These are phyloP conservation scores for Ataeniobius toweri DNA, from an alignment of 2,797 vertebrate genomes.

Conservation along the genomic window DNA sequence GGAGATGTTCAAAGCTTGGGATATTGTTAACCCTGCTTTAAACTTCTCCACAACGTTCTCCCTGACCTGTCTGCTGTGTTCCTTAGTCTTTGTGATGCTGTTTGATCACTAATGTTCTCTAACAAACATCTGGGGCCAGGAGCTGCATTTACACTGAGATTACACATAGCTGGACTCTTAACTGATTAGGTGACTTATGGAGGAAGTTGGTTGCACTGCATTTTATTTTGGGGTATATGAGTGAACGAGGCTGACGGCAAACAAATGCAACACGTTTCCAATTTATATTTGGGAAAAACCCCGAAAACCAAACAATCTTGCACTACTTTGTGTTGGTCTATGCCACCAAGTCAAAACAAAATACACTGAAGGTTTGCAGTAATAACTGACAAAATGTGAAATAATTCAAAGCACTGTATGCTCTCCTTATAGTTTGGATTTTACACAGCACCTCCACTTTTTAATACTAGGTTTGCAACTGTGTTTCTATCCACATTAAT, in stretches of 20 bases:
- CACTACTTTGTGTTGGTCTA: not conserved
- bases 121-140: not conserved
- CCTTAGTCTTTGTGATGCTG: not conserved
- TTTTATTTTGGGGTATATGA: not conserved
- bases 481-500: not conserved
- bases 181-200: not conserved
- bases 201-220: not conserved
- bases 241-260: not conserved
- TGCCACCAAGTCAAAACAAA: not conserved
- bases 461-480: not conserved
- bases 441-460: not conserved
- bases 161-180: not conserved
- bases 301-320: not conserved
- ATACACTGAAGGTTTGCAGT: not conserved
- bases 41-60: not conserved
- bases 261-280: not conserved
- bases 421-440: not conserved
- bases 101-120: not conserved
- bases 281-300: not conserved
- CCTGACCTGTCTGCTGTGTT: not conserved
- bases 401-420: not conserved
- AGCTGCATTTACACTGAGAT: not conserved
- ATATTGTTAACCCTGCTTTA: not conserved
- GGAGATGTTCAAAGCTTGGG: no score
- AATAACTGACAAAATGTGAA: not conserved